A percentile compares a stretch with the other conserved stretches of the same genome.
Conservation (phyloP, 1,140 invertebrate genomes). For the Drosophila auraria region DNA sequence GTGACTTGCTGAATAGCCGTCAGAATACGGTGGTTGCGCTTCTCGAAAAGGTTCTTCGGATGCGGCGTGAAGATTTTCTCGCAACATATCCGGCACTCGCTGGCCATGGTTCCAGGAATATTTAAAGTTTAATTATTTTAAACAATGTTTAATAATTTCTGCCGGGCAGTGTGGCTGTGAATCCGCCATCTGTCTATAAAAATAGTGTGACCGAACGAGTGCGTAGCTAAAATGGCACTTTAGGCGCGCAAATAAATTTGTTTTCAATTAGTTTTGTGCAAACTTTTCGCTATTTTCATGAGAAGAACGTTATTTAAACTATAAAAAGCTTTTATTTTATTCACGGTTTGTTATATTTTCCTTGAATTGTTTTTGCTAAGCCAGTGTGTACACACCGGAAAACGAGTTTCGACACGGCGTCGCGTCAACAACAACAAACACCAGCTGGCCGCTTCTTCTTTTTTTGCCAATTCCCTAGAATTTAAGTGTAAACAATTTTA, state of each 20-base stretch:
- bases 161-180: slow-evolving; percentile 7
- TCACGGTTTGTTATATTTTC: not conserved
- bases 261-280: not conserved
- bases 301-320: not conserved
- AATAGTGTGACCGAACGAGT: not conserved
- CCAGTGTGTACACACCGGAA: slow-evolving; percentile 13
- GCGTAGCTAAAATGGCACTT: not conserved
- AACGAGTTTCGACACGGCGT: not conserved
- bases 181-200: not conserved
- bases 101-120: slow-evolving; percentile 16
- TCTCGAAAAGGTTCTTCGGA: slow-evolving; percentile 60
- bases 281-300: not conserved
- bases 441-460: slow-evolving; percentile 11
- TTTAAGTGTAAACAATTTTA: not conserved
- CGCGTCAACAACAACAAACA: not conserved
- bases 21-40: slow-evolving; percentile 36
- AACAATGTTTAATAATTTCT: not conserved
- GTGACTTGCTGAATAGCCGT: slow-evolving; percentile 49
- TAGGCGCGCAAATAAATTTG: not conserved
- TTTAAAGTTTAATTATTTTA: not conserved
- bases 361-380: not conserved
- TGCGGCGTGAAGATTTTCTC: slow-evolving; percentile 53
- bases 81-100: slow-evolving; percentile 51
- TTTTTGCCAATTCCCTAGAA: slow-evolving; percentile 23
- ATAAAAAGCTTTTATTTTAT: not conserved